These are phyloP conservation scores for Eupithecia exiguata DNA, from an alignment of 2,888 invertebrate species.

Conservation along the genomic window DNA sequence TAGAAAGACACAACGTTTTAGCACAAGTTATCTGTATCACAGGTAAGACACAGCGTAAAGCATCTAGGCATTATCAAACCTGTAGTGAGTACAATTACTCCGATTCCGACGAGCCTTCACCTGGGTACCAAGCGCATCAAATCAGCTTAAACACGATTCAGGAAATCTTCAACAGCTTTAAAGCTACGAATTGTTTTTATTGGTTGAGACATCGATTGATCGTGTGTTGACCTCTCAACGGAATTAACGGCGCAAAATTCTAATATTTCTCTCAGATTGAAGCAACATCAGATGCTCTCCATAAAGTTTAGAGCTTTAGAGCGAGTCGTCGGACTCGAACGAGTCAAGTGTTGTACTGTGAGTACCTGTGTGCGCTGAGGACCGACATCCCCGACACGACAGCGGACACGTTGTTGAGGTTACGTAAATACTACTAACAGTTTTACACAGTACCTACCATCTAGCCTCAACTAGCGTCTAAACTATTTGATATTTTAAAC, in stretches of 20 bases:
- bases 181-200: not conserved
- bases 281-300: not conserved
- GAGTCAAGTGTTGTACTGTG: not conserved
- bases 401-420: not conserved
- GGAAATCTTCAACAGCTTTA: not conserved
- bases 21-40: not conserved
- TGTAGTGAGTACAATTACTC: not conserved
- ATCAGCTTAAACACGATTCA: not conserved
- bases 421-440: not conserved
- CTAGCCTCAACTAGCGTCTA: not conserved
- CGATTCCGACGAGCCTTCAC: no score
- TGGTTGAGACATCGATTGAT: not conserved
- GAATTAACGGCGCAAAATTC: not conserved
- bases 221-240: not conserved
- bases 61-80: not conserved
- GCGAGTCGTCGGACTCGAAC: not conserved
- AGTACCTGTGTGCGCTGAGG: not conserved
- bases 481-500: no score
- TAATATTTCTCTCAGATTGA: not conserved
- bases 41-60: not conserved
- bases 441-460: not conserved
- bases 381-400: not conserved
- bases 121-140: not conserved
- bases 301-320: not conserved
- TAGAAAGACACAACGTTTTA: no score